phyloP scores from a whole-genome alignment of 2,888 invertebrate species.

The Parasteatoda lunata region DNA sequence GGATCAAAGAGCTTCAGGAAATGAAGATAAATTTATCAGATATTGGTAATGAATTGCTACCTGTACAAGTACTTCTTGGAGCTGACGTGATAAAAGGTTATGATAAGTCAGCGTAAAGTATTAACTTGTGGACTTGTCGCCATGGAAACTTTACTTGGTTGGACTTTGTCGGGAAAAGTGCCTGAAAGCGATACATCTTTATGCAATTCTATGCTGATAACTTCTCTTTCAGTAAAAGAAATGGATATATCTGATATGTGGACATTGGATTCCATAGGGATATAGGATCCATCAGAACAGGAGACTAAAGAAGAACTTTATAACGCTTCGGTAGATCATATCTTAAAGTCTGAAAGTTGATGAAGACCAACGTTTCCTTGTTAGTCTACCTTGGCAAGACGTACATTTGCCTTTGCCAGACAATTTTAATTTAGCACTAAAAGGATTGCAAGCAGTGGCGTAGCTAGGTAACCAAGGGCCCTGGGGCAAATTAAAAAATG shows the following conservation, averaged over 20 bases:
- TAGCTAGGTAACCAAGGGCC: no score
- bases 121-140: no score
- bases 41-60: no score
- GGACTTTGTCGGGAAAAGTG: no score
- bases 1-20: not conserved
- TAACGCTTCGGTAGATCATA: conserved; percentile 2
- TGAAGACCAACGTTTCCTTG: conserved; percentile 16
- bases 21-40: no score
- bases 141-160: not conserved
- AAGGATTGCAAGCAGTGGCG: no score
- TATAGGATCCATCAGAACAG: conserved; percentile 18
- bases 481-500: no score
- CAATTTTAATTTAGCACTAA: conserved; percentile 23
- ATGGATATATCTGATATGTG: conserved; percentile 8
- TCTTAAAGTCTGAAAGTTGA: conserved; percentile 2
- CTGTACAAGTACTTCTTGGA: not conserved
- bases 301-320: conserved; percentile 19
- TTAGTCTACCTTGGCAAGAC: conserved; percentile 1
- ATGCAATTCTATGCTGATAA: no score
- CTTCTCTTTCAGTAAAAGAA: conserved; percentile 12
- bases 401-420: conserved; percentile 20
- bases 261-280: conserved; percentile 19
- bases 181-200: no score
- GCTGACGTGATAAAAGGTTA: not conserved
- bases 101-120: no score